These are phyloP conservation scores for Anolis carolinensis DNA, from an alignment of 2,113 vertebrate genomes.

Conservation along the genomic window DNA sequence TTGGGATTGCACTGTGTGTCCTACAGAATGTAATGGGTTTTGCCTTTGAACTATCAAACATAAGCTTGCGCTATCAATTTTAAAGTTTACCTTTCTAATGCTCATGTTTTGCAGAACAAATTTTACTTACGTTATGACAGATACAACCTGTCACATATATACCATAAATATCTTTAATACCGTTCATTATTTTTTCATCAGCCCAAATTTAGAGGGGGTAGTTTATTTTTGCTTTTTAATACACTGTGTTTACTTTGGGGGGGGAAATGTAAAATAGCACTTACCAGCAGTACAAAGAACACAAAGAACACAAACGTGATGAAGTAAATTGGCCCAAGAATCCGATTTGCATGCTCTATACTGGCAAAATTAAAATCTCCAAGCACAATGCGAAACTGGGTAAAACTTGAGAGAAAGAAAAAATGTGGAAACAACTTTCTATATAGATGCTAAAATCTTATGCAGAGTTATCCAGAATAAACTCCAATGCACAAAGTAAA, in stretches of 20 bases:
- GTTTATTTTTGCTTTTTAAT: not conserved
- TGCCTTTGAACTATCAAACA: not conserved
- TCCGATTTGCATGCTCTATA: constrained; percentile 67
- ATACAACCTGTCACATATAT: not conserved
- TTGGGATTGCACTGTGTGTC: too few relatives aligned
- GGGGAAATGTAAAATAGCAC: constrained; percentile 28
- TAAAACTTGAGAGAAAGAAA: constrained; percentile 68
- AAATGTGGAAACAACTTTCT: not conserved
- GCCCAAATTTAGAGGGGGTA: not conserved
- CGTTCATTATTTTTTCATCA: not conserved
- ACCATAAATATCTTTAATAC: not conserved
- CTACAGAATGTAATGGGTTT: too few relatives aligned
- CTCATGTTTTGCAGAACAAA: not conserved
- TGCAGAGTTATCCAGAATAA: not conserved
- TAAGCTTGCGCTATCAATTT: not conserved
- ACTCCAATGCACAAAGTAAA: not conserved
- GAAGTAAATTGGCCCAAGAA: constrained; percentile 79
- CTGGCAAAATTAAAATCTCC: constrained; percentile 77
- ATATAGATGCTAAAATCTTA: not conserved
- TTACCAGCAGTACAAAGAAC: constrained; percentile 78
- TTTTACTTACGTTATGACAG: too few relatives aligned
- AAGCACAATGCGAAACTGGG: constrained; percentile 78
- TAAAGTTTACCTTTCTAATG: not conserved
- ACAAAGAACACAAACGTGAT: constrained; percentile 78
- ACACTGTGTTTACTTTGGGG: not conserved